Conservation (phyloP, 2,888 invertebrate species). For the Dryobota labecula region DNA sequence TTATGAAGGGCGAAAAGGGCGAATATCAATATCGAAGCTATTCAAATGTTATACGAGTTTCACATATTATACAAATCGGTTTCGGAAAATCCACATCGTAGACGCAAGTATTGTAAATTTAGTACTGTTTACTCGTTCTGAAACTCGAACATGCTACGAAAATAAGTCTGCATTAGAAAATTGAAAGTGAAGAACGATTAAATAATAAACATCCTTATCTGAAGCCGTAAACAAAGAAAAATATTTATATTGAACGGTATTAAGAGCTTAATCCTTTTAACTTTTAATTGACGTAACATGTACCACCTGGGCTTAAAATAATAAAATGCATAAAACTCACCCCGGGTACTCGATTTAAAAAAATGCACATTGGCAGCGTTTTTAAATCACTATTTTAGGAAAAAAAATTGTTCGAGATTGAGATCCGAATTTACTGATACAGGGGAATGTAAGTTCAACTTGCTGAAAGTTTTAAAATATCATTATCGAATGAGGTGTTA, state of each 20-base stretch:
- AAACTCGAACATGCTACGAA: constrained; percentile 65
- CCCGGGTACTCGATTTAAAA: constrained; percentile 66
- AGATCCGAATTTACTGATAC: constrained; percentile 88
- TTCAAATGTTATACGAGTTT: constrained; percentile 66
- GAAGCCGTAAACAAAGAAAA: constrained; percentile 70
- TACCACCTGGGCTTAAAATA: constrained; percentile 72
- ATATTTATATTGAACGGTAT: constrained; percentile 69
- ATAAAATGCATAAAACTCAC: constrained; percentile 67
- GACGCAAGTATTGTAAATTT: constrained; percentile 67
- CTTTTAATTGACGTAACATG: constrained; percentile 70
- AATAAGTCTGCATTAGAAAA: constrained; percentile 75
- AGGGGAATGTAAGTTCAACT: constrained; percentile 84
- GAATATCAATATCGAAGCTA: constrained; percentile 65
- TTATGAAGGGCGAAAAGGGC: constrained; percentile 75
- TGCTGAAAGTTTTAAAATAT: constrained; percentile 72
- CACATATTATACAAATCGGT: constrained; percentile 52
- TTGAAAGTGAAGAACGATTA: constrained; percentile 71
- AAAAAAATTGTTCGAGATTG: constrained; percentile 83
- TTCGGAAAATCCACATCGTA: constrained; percentile 52
- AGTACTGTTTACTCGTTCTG: constrained; percentile 69
- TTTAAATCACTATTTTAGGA: constrained; percentile 84
- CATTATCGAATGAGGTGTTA: constrained; percentile 61
- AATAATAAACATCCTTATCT: constrained; percentile 72
- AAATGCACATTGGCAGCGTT: constrained; percentile 70
- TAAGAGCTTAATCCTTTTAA: constrained; percentile 77